Conservation (phyloP, 2,888 invertebrate genomes). For the Bellardia pandia region DNA sequence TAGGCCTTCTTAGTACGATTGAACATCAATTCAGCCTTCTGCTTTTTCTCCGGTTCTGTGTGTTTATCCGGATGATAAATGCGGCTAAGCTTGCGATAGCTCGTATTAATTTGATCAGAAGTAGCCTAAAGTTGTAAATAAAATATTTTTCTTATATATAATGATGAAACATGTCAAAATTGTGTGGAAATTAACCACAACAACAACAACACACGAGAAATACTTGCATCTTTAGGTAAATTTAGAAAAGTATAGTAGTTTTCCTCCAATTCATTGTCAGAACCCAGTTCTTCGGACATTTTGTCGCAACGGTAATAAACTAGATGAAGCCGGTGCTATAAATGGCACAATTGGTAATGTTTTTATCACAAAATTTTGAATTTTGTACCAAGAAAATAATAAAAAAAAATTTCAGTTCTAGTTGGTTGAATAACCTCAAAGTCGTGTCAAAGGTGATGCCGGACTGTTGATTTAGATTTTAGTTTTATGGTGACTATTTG, state of each 20-base stretch:
- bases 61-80: conserved; percentile 99
- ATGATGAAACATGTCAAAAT: conserved; percentile 48
- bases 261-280: conserved; percentile 88
- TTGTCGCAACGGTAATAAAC: background rate
- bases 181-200: conserved; percentile 35
- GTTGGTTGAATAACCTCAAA: conserved; percentile 74
- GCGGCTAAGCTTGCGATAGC: conserved; percentile 95
- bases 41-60: conserved; percentile 91
- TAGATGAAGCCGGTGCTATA: conserved; percentile 31
- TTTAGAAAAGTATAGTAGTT: conserved; percentile 95
- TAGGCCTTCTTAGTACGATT: conserved; percentile 97
- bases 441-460: background rate
- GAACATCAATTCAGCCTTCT: conserved; percentile 96
- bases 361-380: conserved; percentile 70
- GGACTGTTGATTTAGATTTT: no score
- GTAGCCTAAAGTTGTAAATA: conserved; percentile 89
- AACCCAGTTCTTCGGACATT: conserved; percentile 86
- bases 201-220: conserved; percentile 10
- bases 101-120: conserved; percentile 95
- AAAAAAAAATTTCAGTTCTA: conserved; percentile 40
- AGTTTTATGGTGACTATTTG: no score
- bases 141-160: background rate
- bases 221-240: conserved; percentile 91
- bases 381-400: conserved; percentile 64
- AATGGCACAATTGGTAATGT: conserved; percentile 19